Conservation (phyloP, 2,888 invertebrate species). For the Leptopilina myrica region DNA sequence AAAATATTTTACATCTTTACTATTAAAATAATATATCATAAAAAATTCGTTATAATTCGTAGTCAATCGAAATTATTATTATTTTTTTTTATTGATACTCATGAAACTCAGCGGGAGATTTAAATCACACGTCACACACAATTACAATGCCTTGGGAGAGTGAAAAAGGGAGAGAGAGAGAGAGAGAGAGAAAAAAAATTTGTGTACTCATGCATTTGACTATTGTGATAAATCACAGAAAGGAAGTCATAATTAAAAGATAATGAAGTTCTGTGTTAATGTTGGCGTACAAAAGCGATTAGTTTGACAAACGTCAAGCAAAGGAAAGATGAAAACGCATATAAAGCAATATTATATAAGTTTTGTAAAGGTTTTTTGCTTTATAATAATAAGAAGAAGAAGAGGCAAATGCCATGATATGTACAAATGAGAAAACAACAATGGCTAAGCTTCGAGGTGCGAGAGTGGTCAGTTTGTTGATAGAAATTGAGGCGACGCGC, state of each 20-base stretch:
- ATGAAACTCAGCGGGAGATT: background rate
- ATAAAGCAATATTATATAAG: slow-evolving; percentile 2
- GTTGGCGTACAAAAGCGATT: slow-evolving; percentile 34
- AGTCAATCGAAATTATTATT: too few species aligned
- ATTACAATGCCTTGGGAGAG: slow-evolving; percentile 18
- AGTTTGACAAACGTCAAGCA: slow-evolving; percentile 35
- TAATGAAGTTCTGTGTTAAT: slow-evolving; percentile 34
- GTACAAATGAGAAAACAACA: slow-evolving; percentile 37
- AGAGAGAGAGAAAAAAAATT: slow-evolving; percentile 2
- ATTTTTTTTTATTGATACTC: background rate
- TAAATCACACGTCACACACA: background rate
- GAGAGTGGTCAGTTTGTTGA: slow-evolving; percentile 22
- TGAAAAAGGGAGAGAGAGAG: background rate
- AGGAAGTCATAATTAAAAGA: slow-evolving; percentile 34
- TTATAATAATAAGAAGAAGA: slow-evolving; percentile 19
- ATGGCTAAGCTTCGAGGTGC: slow-evolving; percentile 25
- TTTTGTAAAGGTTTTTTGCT: background rate
- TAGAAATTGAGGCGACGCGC: slow-evolving; percentile 34
- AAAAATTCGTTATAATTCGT: too few species aligned
- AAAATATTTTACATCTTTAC: too few species aligned
- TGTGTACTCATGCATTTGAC: background rate
- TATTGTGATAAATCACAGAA: slow-evolving; percentile 36
- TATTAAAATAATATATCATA: too few species aligned
- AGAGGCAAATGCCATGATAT: slow-evolving; percentile 28
- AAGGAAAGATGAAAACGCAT: slow-evolving; percentile 24